Base-by-base conservation (phyloP, 2,113 vertebrate species). In the Muscicapa adusta region DNA sequence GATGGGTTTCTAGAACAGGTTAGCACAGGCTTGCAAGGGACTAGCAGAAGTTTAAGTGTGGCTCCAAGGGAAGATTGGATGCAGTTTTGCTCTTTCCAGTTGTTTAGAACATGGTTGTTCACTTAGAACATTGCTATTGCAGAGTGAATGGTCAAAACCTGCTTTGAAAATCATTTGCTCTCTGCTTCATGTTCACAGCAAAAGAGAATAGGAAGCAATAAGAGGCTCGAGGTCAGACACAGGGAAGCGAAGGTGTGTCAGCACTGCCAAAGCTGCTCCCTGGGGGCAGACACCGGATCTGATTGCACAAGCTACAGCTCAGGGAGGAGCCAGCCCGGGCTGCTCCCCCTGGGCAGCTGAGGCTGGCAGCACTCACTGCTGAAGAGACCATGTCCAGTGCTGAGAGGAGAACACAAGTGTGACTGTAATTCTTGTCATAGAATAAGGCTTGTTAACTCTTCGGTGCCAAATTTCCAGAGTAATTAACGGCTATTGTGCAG, bases 401-500 rank as follows among this genome's bases (percentile, higher is more conserved):
- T 76, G 94, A 67, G 86, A 86, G 92, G 78, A 82, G 76, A 66
- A 62, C 68, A 67, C 53, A 10, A 57, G 42, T 5, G 77, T 60
- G 93, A 43, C 82, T 86, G 91, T 95, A 95, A 97, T 80, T 96
- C 97, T 97, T 96, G 96, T 94, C 94, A 54, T 71, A 90, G 88
- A 93, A 94, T 98, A 97, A 98, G 98, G 97, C 96, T 95, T 40
- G 75, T 48, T 89, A 96, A 96, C 96, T 95, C 95, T 94, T 96
- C 89, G 4, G 92, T 97, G 97, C 97, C 97, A 90, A 88, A 96
- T 97, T 97, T 93, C 97, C 97, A 97, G 97, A 98, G 97, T 94
- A 93, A 91, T 91, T 93, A 67, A 89, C 51, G 45, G 90, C 91
- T 88, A 88, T 83, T 88, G 88, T 97, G 97, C 97, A 96, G 96